These are phyloP conservation scores for Acanthisitta chloris DNA, from an alignment of 2,113 vertebrate genomes.

Conservation along the genomic window DNA sequence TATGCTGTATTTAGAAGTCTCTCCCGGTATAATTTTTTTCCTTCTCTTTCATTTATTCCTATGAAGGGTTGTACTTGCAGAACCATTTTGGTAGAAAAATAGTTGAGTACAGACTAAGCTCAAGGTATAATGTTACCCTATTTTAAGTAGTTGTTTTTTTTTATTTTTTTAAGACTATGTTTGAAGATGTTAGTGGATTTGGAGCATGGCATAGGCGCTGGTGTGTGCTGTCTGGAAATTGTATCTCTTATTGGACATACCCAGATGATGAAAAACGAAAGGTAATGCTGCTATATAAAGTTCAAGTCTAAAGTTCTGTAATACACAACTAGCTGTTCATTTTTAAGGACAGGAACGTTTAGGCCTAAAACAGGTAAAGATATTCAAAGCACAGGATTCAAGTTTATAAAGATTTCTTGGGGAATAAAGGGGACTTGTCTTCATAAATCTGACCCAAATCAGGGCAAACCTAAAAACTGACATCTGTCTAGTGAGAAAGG, in stretches of 20 bases:
- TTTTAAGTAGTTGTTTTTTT: background rate
- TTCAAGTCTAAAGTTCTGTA: background rate
- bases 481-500: background rate
- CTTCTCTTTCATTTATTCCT: background rate
- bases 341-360: background rate
- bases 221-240: constrained; percentile 93
- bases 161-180: constrained; percentile 85
- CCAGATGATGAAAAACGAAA: constrained; percentile 94
- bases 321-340: background rate
- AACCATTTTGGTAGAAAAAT: background rate
- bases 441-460: background rate
- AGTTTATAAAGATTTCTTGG: background rate
- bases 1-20: background rate
- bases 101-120: background rate
- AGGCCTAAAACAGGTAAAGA: background rate
- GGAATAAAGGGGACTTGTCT: background rate
- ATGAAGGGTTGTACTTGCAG: background rate
- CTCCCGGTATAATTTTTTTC: background rate
- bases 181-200: constrained; percentile 97
- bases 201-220: constrained; percentile 96
- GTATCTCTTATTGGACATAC: constrained; percentile 96
- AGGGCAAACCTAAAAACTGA: background rate
- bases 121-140: background rate
- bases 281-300: constrained; percentile 68
- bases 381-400: background rate